Evolutionary conservation across 2,888 invertebrate species (phyloP).

Genomic region (Portevinia maculata): DNA sequence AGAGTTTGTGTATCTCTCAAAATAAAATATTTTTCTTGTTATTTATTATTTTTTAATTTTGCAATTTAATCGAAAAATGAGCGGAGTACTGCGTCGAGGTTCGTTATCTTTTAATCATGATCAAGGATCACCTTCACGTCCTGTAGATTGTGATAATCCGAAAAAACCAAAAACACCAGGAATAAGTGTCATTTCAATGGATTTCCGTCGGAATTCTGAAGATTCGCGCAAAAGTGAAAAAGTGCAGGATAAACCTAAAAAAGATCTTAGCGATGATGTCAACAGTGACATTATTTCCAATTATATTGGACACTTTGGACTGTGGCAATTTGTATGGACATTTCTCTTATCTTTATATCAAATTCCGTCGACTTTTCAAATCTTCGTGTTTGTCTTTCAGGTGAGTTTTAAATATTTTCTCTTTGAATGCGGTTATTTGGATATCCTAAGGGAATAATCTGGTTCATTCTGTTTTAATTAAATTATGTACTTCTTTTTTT

Average conservation of each 20-base stretch:
- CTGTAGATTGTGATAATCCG: slow-evolving; percentile 52
- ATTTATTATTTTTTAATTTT: neutral
- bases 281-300: slow-evolving; percentile 84
- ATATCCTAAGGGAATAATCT: neutral
- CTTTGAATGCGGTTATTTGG: neutral
- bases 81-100: slow-evolving; percentile 80
- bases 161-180: slow-evolving; percentile 80
- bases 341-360: slow-evolving; percentile 85
- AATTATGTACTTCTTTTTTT: too few relatives aligned
- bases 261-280: slow-evolving; percentile 78
- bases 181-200: slow-evolving; percentile 81
- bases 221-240: slow-evolving; percentile 79
- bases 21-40: neutral
- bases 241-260: slow-evolving; percentile 17
- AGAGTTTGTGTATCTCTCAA: neutral
- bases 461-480: neutral
- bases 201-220: slow-evolving; percentile 80
- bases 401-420: slow-evolving; percentile 74
- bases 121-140: slow-evolving; percentile 30
- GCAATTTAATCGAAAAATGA: slow-evolving; percentile 75
- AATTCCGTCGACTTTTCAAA: slow-evolving; percentile 86
- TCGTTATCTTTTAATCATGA: slow-evolving; percentile 79
- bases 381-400: slow-evolving; percentile 85
- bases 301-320: slow-evolving; percentile 85
- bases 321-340: slow-evolving; percentile 86